phyloP scores from a whole-genome alignment of 2,797 vertebrate genomes.

The Notamacropus eugenii region DNA sequence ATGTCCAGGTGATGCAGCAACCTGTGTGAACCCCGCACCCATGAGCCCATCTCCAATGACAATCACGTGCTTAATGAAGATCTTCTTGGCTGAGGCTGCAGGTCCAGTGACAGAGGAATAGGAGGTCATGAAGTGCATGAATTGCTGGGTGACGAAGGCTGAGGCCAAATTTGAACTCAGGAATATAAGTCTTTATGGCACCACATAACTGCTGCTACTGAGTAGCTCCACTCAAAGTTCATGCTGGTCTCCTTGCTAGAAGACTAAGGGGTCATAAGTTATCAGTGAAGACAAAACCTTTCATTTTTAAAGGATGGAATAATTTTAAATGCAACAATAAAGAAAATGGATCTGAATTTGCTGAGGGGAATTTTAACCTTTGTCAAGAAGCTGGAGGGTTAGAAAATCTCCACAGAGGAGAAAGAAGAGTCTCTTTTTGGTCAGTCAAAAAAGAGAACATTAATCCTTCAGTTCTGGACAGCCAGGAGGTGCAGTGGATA shows the following conservation, averaged over 20 bases:
- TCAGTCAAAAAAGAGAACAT: neutral
- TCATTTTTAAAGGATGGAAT: neutral
- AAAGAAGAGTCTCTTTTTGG: neutral
- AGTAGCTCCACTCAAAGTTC: neutral
- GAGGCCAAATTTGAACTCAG: too few species aligned
- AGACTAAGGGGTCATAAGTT: neutral
- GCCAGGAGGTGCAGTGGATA: neutral
- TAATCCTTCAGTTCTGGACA: neutral
- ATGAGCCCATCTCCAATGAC: slow-evolving; percentile 95
- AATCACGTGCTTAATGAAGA: slow-evolving; percentile 90
- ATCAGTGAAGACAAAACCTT: neutral
- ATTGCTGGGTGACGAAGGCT: slow-evolving; percentile 84
- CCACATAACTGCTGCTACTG: neutral
- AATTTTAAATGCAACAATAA: neutral
- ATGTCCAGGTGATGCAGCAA: slow-evolving; percentile 94
- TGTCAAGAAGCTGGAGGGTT: neutral
- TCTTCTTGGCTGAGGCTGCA: slow-evolving; percentile 85
- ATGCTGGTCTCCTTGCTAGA: neutral
- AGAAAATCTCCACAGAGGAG: neutral
- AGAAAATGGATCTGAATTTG: neutral
- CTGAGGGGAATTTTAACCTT: neutral
- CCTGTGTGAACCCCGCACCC: slow-evolving; percentile 96
- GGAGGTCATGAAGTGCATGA: slow-evolving; percentile 77
- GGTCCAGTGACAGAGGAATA: slow-evolving; percentile 73
- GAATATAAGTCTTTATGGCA: neutral